phyloP scores from a whole-genome alignment of 2,113 vertebrate genomes.

The Dendrocopos noguchii region DNA sequence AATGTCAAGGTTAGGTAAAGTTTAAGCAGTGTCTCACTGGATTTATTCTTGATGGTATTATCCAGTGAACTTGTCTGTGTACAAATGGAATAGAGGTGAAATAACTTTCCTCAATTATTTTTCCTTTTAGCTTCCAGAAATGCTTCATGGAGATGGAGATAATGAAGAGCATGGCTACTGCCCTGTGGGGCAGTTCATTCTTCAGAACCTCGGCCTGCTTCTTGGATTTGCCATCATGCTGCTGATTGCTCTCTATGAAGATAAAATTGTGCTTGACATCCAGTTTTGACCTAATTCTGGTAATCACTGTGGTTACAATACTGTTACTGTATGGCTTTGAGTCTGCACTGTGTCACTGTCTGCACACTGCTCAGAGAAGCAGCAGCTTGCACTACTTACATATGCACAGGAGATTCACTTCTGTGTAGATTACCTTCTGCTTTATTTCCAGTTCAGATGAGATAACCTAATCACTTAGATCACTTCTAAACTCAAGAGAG shows the following conservation, averaged over 20 bases:
- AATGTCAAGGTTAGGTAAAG: not conserved
- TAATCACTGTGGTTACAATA: slow-evolving; percentile 35
- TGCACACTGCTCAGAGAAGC: slow-evolving; percentile 64
- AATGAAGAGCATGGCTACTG: slow-evolving; percentile 92
- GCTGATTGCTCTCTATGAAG: slow-evolving; percentile 97
- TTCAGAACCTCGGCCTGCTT: slow-evolving; percentile 93
- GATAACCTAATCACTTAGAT: not conserved
- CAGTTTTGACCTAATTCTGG: slow-evolving; percentile 82
- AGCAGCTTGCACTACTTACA: slow-evolving; percentile 67
- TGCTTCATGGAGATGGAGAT: slow-evolving; percentile 96
- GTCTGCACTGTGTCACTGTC: slow-evolving; percentile 63
- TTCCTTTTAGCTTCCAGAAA: slow-evolving; percentile 89
- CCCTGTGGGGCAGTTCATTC: slow-evolving; percentile 91
- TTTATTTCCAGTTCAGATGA: not conserved
- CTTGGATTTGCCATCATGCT: slow-evolving; percentile 96
- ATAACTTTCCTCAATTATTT: not conserved
- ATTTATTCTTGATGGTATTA: not conserved
- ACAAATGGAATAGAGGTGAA: not conserved
- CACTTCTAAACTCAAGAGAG: not conserved
- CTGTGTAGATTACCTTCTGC: not conserved
- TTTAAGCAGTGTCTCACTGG: not conserved
- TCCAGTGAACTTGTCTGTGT: not conserved
- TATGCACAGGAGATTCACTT: slow-evolving; percentile 31
- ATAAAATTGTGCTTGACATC: slow-evolving; percentile 92
- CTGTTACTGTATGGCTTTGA: slow-evolving; percentile 63